Base-by-base conservation (phyloP, 1,140 invertebrate genomes). In the Anadara kagoshimensis region DNA sequence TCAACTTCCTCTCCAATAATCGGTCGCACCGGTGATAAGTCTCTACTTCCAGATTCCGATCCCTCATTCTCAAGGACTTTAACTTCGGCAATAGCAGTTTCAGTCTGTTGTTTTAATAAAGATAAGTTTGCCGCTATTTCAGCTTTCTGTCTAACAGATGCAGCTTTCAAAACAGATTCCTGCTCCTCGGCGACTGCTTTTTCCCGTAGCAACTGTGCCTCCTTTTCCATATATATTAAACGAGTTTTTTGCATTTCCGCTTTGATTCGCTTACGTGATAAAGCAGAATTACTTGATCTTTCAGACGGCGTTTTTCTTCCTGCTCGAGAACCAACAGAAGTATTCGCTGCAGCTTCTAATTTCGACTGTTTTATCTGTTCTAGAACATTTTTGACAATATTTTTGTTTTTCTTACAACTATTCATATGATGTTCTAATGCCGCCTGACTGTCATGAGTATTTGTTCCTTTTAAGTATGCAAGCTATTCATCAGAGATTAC, bases 201-300 rank as follows among this genome's bases (percentile, higher is more conserved):
- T 24, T 69, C 16, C 44, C 62, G 61, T 10, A 51, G 43, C 44
- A 62, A 44, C 12, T 69, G 18, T 43, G 58, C 58, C 44, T 69
- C 58, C 18, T 54, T 18, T 44, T 62, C 14, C 26, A 44, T 57
- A 29, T 26, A 64, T 53, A 51, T 44, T 36, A 64, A 12, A 2
- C 44, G 49, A 51, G 49, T 53, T 18, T n/a, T 10, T 53, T 64
- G 62, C 29, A 53, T n/a, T 53, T 64, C 62, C 49, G 62, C 62
- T 5, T 5, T 44, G 8, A 26, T 47, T n/a, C 45, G 45, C 36
- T 64, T 64, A 44, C 24, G 49, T 5, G 26, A 44, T 29, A 64
- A 26, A 5, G 43, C 49, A 12, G 47, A 64, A n/a, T n/a, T n/a
- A n/a, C n/a, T n/a, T 29, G 29, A 51, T 5, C 22, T 18, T 4